These are phyloP conservation scores for Eudyptes chrysolophus DNA, from an alignment of 2,113 vertebrate species.

Conservation along the genomic window DNA sequence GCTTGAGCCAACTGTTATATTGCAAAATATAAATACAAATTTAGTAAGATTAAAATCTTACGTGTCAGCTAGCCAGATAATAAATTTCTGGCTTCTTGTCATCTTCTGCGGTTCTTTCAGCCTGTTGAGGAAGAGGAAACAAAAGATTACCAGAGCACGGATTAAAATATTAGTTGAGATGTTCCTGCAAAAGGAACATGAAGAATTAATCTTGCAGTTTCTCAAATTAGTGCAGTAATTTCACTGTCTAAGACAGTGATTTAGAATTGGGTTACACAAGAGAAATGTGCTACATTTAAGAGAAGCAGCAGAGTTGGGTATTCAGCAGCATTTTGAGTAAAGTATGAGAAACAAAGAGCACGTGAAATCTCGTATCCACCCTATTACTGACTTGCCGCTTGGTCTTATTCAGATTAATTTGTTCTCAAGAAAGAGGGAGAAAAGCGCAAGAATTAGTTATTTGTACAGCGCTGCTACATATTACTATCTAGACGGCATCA, in stretches of 20 bases:
- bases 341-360: neutral
- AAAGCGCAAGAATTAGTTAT: neutral
- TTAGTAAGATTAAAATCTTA: constrained; percentile 72
- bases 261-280: neutral
- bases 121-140: constrained; percentile 67
- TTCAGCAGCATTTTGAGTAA: neutral
- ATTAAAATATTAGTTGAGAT: neutral
- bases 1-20: neutral
- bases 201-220: neutral
- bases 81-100: constrained; percentile 82
- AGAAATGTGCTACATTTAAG: neutral
- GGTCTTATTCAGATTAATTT: neutral
- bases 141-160: neutral
- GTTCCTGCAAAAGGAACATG: neutral
- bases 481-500: neutral
- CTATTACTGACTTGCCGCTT: neutral
- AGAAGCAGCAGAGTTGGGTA: neutral
- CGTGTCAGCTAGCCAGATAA: constrained; percentile 91
- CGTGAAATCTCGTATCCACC: neutral
- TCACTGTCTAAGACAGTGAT: neutral
- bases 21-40: neutral
- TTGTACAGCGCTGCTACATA: neutral
- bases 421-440: neutral
- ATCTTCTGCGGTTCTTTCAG: constrained; percentile 83
- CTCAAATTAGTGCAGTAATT: constrained; percentile 13